A percentile compares a stretch with the other conserved stretches of the same genome.
These are phyloP conservation scores for Macrophya annulata DNA, from an alignment of 2,888 invertebrate genomes.

Conservation along the genomic window DNA sequence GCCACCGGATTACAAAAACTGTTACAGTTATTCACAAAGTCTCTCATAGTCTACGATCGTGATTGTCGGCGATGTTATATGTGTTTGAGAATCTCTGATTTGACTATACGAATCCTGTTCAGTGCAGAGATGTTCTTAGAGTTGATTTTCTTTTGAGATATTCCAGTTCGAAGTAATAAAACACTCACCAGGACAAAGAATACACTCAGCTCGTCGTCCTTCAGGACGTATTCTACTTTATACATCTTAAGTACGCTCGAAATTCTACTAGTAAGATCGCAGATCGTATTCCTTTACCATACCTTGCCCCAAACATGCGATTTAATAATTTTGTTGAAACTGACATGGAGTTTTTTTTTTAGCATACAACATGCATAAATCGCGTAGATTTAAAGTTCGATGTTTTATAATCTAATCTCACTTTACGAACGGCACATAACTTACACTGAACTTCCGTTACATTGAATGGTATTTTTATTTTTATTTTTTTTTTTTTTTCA, in stretches of 20 bases:
- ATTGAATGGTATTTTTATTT: background rate
- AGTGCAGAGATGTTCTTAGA: background rate
- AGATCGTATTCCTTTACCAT: background rate
- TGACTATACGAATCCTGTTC: background rate
- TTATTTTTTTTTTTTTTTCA: too few relatives aligned
- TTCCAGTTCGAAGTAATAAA: constrained; percentile 8
- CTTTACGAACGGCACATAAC: background rate
- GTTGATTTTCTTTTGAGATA: constrained; percentile 19
- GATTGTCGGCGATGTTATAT: background rate
- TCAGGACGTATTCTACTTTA: background rate
- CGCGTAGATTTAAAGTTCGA: background rate
- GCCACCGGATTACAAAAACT: constrained; percentile 26
- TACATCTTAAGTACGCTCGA: background rate
- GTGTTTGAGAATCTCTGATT: constrained; percentile 8
- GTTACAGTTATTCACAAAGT: constrained; percentile 43
- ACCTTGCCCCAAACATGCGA: background rate
- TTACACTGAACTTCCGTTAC: background rate
- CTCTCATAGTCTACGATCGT: constrained; percentile 9
- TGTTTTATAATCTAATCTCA: background rate
- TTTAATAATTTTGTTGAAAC: background rate
- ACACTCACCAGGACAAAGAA: constrained; percentile 13
- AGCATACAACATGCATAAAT: background rate
- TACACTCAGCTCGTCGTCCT: constrained; percentile 19
- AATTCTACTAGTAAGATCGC: background rate
- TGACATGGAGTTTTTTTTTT: background rate